Conservation (phyloP, 2,888 invertebrate genomes). For the Chrysomela aeneicollis region DNA sequence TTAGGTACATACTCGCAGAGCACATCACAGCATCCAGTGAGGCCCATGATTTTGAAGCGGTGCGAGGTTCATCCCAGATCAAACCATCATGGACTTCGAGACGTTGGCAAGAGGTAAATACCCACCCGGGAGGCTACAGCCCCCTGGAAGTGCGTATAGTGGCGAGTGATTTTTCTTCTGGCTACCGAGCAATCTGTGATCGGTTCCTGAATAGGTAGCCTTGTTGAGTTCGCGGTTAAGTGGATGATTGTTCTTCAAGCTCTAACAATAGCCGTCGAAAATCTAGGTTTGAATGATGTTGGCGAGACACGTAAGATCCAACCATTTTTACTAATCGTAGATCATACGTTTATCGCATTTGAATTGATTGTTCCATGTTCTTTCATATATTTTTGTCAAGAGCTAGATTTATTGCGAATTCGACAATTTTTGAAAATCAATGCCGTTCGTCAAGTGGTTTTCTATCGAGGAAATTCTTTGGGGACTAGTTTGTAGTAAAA, state of each 20-base stretch:
- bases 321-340: background rate
- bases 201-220: slow-evolving; percentile 38
- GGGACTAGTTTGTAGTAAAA: too few relatives aligned
- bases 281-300: slow-evolving; percentile 34
- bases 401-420: too few relatives aligned
- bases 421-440: too few relatives aligned
- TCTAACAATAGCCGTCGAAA: slow-evolving; percentile 41
- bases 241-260: slow-evolving; percentile 54
- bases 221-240: slow-evolving; percentile 54
- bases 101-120: slow-evolving; percentile 60
- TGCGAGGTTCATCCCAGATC: slow-evolving; percentile 49
- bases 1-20: background rate
- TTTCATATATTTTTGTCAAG: too few relatives aligned
- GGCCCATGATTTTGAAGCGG: slow-evolving; percentile 51
- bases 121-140: slow-evolving; percentile 18
- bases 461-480: too few relatives aligned
- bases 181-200: slow-evolving; percentile 3
- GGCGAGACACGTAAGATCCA: slow-evolving; percentile 13
- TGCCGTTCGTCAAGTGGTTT: background rate
- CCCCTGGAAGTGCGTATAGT: background rate
- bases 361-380: too few relatives aligned
- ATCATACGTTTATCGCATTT: slow-evolving; percentile 2
- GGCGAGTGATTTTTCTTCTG: slow-evolving; percentile 8
- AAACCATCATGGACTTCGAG: slow-evolving; percentile 55
- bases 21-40: slow-evolving; percentile 41